phyloP scores from a whole-genome alignment of 2,113 vertebrate species.

The Malurus melanocephalus region DNA sequence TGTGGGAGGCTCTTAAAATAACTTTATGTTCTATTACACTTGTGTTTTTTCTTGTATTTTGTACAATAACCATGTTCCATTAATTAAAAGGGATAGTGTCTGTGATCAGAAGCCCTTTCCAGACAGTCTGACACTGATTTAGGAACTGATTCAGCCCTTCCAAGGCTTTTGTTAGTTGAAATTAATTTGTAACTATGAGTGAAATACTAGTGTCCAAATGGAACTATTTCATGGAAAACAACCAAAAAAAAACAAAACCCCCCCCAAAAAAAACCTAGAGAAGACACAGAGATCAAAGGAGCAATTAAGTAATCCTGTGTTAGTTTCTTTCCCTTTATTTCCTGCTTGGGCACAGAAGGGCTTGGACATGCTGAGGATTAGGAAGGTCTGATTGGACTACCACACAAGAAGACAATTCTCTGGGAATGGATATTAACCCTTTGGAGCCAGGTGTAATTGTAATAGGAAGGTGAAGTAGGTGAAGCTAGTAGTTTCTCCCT shows the following conservation, averaged over 20 bases:
- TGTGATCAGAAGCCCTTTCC: not conserved
- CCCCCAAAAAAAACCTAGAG: not conserved
- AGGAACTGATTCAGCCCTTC: not conserved
- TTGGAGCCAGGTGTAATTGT: not conserved
- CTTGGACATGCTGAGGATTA: not conserved
- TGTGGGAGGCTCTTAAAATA: not conserved
- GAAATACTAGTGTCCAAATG: not conserved
- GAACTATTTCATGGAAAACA: not conserved
- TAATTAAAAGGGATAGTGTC: not conserved
- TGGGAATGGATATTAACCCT: not conserved
- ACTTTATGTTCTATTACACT: not conserved
- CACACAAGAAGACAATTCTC: not conserved
- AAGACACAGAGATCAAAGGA: not conserved
- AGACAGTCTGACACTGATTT: not conserved
- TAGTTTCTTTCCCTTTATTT: not conserved
- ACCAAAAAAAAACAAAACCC: not conserved
- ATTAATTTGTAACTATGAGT: not conserved
- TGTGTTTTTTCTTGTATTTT: not conserved
- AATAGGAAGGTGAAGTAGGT: not conserved
- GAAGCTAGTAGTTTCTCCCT: not conserved
- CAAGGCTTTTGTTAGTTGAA: not conserved
- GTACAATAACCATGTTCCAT: not conserved
- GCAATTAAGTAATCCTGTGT: not conserved
- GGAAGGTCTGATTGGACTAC: not conserved
- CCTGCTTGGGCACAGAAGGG: not conserved